phyloP scores from a whole-genome alignment of 2,888 invertebrate species.

The Drosophila birchii region DNA sequence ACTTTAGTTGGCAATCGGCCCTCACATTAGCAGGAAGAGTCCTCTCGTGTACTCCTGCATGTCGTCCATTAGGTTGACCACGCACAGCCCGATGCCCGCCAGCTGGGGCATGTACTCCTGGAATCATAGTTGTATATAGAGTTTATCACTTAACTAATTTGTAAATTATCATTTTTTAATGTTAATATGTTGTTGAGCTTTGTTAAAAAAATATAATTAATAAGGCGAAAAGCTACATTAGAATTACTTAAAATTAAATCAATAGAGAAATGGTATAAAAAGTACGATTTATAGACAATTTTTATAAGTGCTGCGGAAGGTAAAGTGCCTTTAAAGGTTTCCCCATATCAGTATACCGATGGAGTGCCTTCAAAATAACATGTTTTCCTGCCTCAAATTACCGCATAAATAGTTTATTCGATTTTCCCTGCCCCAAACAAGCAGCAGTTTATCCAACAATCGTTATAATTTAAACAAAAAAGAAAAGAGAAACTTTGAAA shows the following conservation, averaged over 20 bases:
- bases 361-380: background rate
- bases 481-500: background rate
- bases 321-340: no score
- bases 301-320: no score
- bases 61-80: conserved; percentile 88
- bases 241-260: background rate
- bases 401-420: conserved; percentile 3
- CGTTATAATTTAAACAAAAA: background rate
- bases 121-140: conserved; percentile 10
- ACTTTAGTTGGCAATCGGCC: conserved; percentile 54
- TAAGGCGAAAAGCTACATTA: no score
- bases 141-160: background rate
- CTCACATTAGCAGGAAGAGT: conserved; percentile 88
- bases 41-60: conserved; percentile 89
- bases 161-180: background rate
- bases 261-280: background rate
- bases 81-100: conserved; percentile 87
- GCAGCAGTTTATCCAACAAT: conserved; percentile 13
- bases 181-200: background rate
- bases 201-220: background rate
- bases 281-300: no score
- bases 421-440: background rate
- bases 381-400: background rate
- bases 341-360: no score
- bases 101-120: conserved; percentile 86